Percentiles rank a stretch among this genome's conserved stretches.
Conservation (phyloP, 2,888 invertebrate species). For the Temnothorax ravouxi region DNA sequence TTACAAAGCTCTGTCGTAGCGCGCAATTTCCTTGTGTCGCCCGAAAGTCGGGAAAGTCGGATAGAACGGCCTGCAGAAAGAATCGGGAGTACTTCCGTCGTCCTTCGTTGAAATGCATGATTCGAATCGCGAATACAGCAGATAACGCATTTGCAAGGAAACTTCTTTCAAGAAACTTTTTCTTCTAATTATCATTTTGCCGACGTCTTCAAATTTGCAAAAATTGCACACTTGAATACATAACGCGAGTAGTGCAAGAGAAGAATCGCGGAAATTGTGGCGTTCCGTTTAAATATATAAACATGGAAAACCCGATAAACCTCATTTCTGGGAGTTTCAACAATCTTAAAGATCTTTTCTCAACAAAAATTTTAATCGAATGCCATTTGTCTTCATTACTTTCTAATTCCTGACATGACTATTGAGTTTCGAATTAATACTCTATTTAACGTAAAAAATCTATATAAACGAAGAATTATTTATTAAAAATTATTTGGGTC, state of each 20-base stretch:
- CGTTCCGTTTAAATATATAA: background rate
- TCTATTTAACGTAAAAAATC: background rate
- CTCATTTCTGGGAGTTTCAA: background rate
- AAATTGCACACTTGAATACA: background rate
- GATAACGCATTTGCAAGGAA: slow-evolving; percentile 18
- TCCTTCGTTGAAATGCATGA: slow-evolving; percentile 36
- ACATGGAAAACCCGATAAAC: background rate
- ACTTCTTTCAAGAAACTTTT: background rate
- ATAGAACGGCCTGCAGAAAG: slow-evolving; percentile 24
- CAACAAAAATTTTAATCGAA: background rate
- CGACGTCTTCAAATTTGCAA: background rate
- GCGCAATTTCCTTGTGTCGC: slow-evolving; percentile 60
- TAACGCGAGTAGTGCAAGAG: background rate
- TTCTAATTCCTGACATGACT: background rate
- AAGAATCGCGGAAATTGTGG: background rate
- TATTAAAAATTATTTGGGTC: background rate
- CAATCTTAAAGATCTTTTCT: background rate
- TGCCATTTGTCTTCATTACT: background rate
- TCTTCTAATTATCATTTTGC: slow-evolving; percentile 1
- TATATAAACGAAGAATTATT: background rate
- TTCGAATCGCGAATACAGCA: slow-evolving; percentile 21
- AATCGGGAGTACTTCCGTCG: slow-evolving; percentile 15
- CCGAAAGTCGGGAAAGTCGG: slow-evolving; percentile 53
- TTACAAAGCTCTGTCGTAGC: slow-evolving; percentile 71
- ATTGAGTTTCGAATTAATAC: background rate